Percentiles rank a stretch among this genome's conserved stretches.
phyloP scores from a whole-genome alignment of 2,888 invertebrate genomes.

The Hirtodrosophila cameraria region DNA sequence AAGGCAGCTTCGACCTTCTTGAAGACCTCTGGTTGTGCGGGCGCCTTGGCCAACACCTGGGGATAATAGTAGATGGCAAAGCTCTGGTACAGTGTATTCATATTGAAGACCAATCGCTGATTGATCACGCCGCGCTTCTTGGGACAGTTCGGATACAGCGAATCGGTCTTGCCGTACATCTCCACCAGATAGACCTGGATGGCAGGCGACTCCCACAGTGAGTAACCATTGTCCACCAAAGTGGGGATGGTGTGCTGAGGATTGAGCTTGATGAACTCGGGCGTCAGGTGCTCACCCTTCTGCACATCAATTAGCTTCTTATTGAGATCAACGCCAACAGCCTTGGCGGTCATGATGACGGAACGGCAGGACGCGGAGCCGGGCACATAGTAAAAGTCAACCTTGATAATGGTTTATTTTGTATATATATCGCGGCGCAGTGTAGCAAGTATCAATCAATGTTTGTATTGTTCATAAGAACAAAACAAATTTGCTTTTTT shows the following conservation, averaged over 20 bases:
- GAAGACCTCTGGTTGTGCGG: slow-evolving; percentile 88
- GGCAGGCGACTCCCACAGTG: slow-evolving; percentile 93
- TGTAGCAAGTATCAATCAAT: slow-evolving; percentile 61
- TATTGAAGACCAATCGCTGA: slow-evolving; percentile 91
- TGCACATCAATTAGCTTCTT: slow-evolving; percentile 86
- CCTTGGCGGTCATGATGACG: slow-evolving; percentile 87
- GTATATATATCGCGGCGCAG: slow-evolving; percentile 43
- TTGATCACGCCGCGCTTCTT: slow-evolving; percentile 91
- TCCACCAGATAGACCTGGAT: slow-evolving; percentile 92
- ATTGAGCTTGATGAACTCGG: slow-evolving; percentile 90
- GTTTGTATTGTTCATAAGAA: too few species aligned
- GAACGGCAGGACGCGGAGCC: slow-evolving; percentile 88
- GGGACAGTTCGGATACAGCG: slow-evolving; percentile 90
- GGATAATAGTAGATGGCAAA: slow-evolving; percentile 89
- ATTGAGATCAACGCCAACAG: slow-evolving; percentile 88
- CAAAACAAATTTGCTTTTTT: too few species aligned
- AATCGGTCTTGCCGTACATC: slow-evolving; percentile 91
- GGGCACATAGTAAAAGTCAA: slow-evolving; percentile 87
- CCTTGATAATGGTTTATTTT: slow-evolving; percentile 82
- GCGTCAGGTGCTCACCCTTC: slow-evolving; percentile 88
- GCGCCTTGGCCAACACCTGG: slow-evolving; percentile 86
- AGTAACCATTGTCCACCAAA: slow-evolving; percentile 91
- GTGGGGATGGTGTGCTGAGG: slow-evolving; percentile 94
- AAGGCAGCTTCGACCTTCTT: slow-evolving; percentile 89
- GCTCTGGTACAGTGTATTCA: slow-evolving; percentile 89